Percentiles rank a stretch among this genome's conserved stretches.
Conservation (phyloP, 1,140 invertebrate species). For the Drosophila arizonae region DNA sequence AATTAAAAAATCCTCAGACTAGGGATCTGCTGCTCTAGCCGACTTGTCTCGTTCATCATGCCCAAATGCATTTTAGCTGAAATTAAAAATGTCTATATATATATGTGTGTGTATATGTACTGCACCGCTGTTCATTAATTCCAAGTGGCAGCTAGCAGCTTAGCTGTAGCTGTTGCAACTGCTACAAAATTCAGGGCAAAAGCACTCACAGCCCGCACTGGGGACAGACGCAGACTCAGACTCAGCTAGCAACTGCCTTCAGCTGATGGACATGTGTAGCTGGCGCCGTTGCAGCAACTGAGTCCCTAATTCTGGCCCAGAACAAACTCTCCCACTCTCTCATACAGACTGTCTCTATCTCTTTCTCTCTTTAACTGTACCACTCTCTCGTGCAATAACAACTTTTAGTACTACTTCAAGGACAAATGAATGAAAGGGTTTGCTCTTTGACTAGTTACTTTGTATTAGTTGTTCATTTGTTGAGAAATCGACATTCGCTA, state of each 20-base stretch:
- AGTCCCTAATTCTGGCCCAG: neutral
- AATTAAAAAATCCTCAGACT: constrained; percentile 60
- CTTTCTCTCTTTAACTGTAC: no score
- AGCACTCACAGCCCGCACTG: neutral
- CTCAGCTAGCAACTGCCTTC: neutral
- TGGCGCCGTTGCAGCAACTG: neutral
- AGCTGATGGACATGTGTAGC: constrained; percentile 21
- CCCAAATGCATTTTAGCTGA: constrained; percentile 71
- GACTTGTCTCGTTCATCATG: constrained; percentile 63
- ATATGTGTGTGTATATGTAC: no score
- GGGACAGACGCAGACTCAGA: neutral
- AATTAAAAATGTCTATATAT: constrained; percentile 53
- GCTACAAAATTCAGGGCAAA: neutral
- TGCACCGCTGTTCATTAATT: constrained; percentile 71
- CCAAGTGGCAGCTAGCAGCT: constrained; percentile 51
- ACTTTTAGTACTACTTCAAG: no score
- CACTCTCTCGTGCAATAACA: neutral
- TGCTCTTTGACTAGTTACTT: no score
- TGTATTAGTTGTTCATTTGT: no score
- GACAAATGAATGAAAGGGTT: no score
- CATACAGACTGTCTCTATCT: no score
- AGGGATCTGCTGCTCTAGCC: neutral
- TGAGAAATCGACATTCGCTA: no score
- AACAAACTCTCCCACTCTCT: no score
- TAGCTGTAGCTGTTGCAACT: constrained; percentile 24